Base-by-base conservation (phyloP, 2,888 invertebrate species). In the Euzophera pinguis region DNA sequence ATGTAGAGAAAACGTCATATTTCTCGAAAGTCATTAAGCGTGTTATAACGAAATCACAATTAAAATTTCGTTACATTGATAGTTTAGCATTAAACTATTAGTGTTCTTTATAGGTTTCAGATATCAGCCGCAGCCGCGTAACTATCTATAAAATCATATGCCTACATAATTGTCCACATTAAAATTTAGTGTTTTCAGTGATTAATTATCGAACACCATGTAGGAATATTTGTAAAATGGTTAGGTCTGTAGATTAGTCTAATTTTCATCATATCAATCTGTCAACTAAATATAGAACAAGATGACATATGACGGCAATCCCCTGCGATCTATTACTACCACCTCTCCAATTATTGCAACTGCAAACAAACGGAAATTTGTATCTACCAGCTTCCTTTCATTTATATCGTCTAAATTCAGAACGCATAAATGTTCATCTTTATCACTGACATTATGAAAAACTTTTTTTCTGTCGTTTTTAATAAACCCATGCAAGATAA, bases 301-400 rank as follows among this genome's bases (percentile, higher is more conserved):
- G 65, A 72, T 74, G 73, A 71, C 65, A 71, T 67, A 74, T 64
- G 57, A 50, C 56, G 56, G 61, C 67, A 68, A 69, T 69, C 78
- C 76, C 81, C 78, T 59, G 74, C 61, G 69, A 71, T 73, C 73
- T 70, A 75, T 75, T 73, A 74, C 71, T 68, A 69, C 67, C 65
- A 71, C 71, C 72, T 75, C 71, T 71, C 60, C 78, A 79, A 80
- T 84, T 78, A 84, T 80, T 75, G 71, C 76, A 72, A 73, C 69
- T 80, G 78, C 79, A 79, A 75, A 64, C 69, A 74, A 58, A 60
- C 64, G 64, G 67, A 78, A 78, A 81, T 84, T 80, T 79, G 64
- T 72, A 80, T 78, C 71, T 73, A 71, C 62, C 65, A 61, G 72
- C 67, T 79, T 83, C 81, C 83, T 79, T 73, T 77, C 67, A 70